These are phyloP conservation scores for Nasonia vitripennis DNA, from an alignment of 1,140 invertebrate genomes.

Conservation along the genomic window DNA sequence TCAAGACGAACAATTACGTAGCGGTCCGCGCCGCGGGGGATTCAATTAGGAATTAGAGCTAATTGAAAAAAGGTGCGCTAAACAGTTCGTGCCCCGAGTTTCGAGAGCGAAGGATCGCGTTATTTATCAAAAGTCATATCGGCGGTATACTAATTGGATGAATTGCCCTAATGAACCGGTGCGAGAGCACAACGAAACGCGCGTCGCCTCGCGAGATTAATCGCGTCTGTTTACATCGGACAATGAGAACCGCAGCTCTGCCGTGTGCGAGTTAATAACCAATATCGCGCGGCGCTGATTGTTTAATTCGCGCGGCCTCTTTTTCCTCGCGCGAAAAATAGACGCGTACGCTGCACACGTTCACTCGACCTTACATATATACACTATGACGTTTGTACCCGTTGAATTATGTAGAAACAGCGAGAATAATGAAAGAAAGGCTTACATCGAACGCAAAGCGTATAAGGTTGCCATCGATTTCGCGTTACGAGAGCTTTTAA, in stretches of 20 bases:
- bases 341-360: too few species aligned
- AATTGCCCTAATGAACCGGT: not conserved
- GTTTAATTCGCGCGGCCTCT: conserved; percentile 4
- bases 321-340: not conserved
- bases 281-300: not conserved
- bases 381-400: too few species aligned
- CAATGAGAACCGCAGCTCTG: not conserved
- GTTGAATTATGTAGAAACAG: too few species aligned
- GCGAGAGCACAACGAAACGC: not conserved
- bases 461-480: not conserved
- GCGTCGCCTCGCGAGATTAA: not conserved
- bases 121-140: too few species aligned
- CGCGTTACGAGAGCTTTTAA: not conserved
- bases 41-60: too few species aligned
- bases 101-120: too few species aligned
- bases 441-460: not conserved
- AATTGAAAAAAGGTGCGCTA: too few species aligned
- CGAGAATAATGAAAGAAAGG: not conserved
- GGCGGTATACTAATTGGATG: not conserved
- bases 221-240: conserved; percentile 19
- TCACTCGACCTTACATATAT: too few species aligned
- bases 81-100: too few species aligned
- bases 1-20: too few species aligned
- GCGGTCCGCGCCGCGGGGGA: too few species aligned
- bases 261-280: not conserved